Evolutionary conservation across 35 echinoderm and acorn worm genomes (phyloP).

Genomic region (Strongylocentrotus purpuratus): DNA sequence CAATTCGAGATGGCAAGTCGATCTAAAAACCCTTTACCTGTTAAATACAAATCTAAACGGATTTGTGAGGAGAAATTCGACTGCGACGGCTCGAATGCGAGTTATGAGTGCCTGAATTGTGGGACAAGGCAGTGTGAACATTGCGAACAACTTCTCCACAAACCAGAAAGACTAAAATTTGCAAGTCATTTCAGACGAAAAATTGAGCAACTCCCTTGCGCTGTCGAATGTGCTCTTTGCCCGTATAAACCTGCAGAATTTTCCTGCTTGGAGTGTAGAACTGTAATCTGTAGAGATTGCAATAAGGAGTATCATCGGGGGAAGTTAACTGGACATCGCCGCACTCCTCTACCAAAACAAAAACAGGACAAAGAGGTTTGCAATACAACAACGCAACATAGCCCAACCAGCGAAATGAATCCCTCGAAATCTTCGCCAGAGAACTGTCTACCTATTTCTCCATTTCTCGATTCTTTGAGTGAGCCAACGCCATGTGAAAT

Average conservation of each 20-base stretch:
- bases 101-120: slow-evolving; percentile 86
- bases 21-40: neutral
- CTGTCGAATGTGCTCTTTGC: slow-evolving; percentile 89
- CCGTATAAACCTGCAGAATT: slow-evolving; percentile 82
- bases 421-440: neutral
- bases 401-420: slow-evolving; percentile 17
- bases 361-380: slow-evolving; percentile 21
- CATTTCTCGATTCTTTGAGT: slow-evolving; percentile 15
- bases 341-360: slow-evolving; percentile 77
- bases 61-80: slow-evolving; percentile 87
- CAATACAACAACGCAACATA: neutral
- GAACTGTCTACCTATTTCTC: slow-evolving; percentile 27
- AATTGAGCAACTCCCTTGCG: slow-evolving; percentile 76
- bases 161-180: slow-evolving; percentile 65
- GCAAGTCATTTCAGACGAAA: slow-evolving; percentile 69
- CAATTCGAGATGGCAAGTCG: slow-evolving; percentile 36
- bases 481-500: slow-evolving; percentile 33
- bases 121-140: slow-evolving; percentile 82
- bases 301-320: slow-evolving; percentile 85
- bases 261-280: slow-evolving; percentile 86
- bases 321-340: slow-evolving; percentile 84
- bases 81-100: slow-evolving; percentile 76
- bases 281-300: slow-evolving; percentile 77
- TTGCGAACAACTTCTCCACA: slow-evolving; percentile 86
- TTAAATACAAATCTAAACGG: slow-evolving; percentile 75